phyloP scores from a whole-genome alignment of 2,113 vertebrate species.

The Microtus richardsoni region DNA sequence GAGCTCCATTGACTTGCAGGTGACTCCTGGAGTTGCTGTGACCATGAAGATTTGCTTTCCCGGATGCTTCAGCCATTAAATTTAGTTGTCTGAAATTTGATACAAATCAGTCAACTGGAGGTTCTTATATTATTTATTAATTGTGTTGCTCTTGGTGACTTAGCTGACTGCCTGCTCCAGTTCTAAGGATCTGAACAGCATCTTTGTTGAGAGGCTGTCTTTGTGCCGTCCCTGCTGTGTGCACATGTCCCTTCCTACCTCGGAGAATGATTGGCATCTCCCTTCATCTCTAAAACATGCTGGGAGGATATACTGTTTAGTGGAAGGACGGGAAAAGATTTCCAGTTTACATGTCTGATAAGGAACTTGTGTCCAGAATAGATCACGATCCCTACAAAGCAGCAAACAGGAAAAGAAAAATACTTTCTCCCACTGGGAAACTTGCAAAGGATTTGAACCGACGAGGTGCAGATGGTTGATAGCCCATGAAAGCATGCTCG shows the following conservation, averaged over 20 bases:
- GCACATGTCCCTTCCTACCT: neutral
- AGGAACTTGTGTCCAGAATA: neutral
- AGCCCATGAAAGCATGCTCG: neutral
- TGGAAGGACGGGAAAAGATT: neutral
- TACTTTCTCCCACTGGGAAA: constrained; percentile 6
- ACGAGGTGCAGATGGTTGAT: neutral
- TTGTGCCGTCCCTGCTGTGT: neutral
- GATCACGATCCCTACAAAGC: neutral
- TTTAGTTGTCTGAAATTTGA: constrained; percentile 46
- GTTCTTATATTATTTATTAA: neutral
- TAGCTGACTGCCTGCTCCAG: neutral
- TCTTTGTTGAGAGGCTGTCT: neutral
- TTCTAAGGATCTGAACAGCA: neutral
- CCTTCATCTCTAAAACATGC: neutral
- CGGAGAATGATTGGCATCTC: neutral
- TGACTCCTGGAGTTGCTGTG: neutral
- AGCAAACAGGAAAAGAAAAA: neutral
- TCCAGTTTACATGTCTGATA: neutral
- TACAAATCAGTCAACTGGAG: neutral
- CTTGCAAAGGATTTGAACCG: neutral
- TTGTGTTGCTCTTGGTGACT: neutral
- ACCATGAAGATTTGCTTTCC: constrained; percentile 42
- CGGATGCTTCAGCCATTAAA: constrained; percentile 39
- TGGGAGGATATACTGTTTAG: neutral
- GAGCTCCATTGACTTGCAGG: neutral